phyloP scores from a whole-genome alignment of 2,888 invertebrate species.

The Drosophila subsilvestris region DNA sequence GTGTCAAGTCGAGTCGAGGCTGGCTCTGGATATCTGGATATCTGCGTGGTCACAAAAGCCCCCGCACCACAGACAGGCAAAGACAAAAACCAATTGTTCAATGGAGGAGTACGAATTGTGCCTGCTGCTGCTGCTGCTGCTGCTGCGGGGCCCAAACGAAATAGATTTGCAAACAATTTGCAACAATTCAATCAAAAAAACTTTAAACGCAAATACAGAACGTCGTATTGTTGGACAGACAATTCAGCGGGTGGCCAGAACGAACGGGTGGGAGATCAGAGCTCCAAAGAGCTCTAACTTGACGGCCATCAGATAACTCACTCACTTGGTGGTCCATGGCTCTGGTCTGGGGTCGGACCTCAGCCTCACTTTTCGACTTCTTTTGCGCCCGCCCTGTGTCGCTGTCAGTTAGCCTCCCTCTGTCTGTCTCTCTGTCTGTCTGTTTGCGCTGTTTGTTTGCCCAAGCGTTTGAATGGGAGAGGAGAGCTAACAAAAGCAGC shows the following conservation, averaged over 20 bases:
- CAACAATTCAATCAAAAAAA: slow-evolving; percentile 83
- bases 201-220: slow-evolving; percentile 76
- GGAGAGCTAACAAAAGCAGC: slow-evolving; percentile 52
- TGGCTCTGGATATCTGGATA: slow-evolving; percentile 46
- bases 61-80: slow-evolving; percentile 55
- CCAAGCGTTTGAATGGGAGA: slow-evolving; percentile 73
- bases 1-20: slow-evolving; percentile 70
- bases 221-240: slow-evolving; percentile 43
- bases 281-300: slow-evolving; percentile 37
- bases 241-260: slow-evolving; percentile 30
- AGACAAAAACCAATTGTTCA: slow-evolving; percentile 78
- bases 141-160: slow-evolving; percentile 42
- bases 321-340: slow-evolving; percentile 73
- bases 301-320: slow-evolving; percentile 80
- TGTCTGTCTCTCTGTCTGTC: slow-evolving; percentile 8
- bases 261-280: slow-evolving; percentile 11
- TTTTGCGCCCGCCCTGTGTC: slow-evolving; percentile 62
- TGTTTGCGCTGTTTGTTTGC: slow-evolving; percentile 67
- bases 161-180: slow-evolving; percentile 81
- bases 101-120: slow-evolving; percentile 29
- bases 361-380: slow-evolving; percentile 55
- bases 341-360: slow-evolving; percentile 19
- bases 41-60: slow-evolving; percentile 69
- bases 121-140: background rate
- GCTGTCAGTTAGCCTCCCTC: slow-evolving; percentile 39